These are phyloP conservation scores for Capromys pilorides DNA, from an alignment of 2,797 vertebrate genomes.

Conservation along the genomic window DNA sequence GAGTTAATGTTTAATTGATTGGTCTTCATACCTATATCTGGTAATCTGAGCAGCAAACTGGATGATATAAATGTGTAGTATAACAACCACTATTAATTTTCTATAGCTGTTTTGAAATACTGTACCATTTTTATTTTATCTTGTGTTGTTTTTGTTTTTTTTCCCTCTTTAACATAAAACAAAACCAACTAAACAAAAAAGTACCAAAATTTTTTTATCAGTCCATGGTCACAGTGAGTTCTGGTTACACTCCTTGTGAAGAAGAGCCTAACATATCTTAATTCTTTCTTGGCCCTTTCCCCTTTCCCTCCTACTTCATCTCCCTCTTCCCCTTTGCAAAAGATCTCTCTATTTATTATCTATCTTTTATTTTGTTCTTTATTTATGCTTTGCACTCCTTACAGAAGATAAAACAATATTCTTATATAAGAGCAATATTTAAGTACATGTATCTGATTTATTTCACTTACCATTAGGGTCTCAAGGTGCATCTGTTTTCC, in stretches of 20 bases:
- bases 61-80: too few relatives aligned
- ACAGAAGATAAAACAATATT: neutral
- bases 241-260: neutral
- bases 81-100: too few relatives aligned
- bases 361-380: neutral
- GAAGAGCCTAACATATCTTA: neutral
- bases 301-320: neutral
- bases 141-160: too few relatives aligned
- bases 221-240: neutral
- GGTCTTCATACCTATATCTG: too few relatives aligned
- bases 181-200: too few relatives aligned
- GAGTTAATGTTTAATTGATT: too few relatives aligned
- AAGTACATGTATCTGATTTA: neutral
- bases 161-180: too few relatives aligned
- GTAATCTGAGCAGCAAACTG: too few relatives aligned
- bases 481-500: neutral
- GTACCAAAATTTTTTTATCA: neutral
- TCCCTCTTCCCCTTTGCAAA: neutral
- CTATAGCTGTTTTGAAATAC: too few relatives aligned
- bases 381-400: neutral
- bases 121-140: too few relatives aligned
- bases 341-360: neutral
- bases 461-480: neutral
- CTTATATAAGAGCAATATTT: neutral
- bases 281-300: neutral